Conservation (phyloP, 2,113 vertebrate genomes). For the Tragulus kanchil region DNA sequence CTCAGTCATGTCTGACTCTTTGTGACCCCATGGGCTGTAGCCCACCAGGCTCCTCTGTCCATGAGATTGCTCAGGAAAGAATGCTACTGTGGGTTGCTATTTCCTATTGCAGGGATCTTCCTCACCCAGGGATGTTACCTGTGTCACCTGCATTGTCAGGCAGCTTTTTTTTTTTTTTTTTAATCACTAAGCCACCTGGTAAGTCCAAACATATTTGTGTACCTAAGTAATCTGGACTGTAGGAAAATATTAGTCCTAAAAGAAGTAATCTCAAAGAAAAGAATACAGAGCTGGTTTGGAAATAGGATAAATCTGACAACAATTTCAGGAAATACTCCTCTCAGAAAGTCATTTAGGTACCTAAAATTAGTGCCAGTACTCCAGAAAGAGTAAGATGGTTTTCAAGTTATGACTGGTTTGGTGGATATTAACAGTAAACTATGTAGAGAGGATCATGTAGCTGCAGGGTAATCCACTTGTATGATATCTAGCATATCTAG, state of each 20-base stretch:
- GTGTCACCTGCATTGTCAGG: background rate
- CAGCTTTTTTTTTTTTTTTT: background rate
- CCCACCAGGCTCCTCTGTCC: background rate
- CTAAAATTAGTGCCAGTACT: slow-evolving; percentile 54
- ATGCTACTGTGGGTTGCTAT: background rate
- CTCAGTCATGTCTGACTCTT: background rate
- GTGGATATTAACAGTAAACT: background rate
- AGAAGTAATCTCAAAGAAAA: slow-evolving; percentile 26
- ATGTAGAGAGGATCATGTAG: background rate
- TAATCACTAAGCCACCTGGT: background rate
- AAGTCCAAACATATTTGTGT: slow-evolving; percentile 65
- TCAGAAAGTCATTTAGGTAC: slow-evolving; percentile 2
- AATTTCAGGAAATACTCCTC: slow-evolving; percentile 58
- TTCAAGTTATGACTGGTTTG: background rate
- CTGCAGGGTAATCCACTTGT: background rate
- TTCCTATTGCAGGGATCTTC: background rate
- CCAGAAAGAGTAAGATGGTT: slow-evolving; percentile 18
- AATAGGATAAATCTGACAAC: slow-evolving; percentile 10
- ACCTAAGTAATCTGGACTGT: slow-evolving; percentile 67
- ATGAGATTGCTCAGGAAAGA: background rate
- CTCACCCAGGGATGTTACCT: background rate
- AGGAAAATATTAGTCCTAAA: slow-evolving; percentile 46
- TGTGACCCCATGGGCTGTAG: background rate
- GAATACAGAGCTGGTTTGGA: slow-evolving; percentile 27
- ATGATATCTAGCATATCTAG: background rate